phyloP scores from a whole-genome alignment of 2,113 vertebrate species.

The Amazona guildingii region DNA sequence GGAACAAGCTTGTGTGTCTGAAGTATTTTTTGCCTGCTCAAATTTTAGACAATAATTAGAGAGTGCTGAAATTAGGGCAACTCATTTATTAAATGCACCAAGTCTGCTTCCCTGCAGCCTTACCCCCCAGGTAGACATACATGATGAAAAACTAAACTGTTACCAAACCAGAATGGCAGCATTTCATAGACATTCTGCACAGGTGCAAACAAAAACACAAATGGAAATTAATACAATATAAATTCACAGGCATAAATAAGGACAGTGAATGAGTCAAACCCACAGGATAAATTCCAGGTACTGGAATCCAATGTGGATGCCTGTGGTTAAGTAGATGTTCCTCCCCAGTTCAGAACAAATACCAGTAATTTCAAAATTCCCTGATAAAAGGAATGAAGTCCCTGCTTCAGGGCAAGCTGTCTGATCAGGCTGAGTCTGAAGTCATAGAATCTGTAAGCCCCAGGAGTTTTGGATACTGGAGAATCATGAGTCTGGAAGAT shows the following conservation, averaged over 20 bases:
- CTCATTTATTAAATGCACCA: neutral
- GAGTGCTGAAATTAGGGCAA: neutral
- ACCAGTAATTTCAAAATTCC: slow-evolving; percentile 9
- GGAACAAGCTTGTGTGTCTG: neutral
- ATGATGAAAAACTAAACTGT: neutral
- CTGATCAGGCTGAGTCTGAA: neutral
- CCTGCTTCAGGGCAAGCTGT: neutral
- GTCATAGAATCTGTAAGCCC: neutral
- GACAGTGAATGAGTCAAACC: slow-evolving; percentile 26
- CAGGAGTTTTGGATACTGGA: neutral
- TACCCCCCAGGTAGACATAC: neutral
- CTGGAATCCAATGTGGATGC: slow-evolving; percentile 23
- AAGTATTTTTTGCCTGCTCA: neutral
- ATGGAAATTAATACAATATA: slow-evolving; percentile 33
- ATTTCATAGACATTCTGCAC: slow-evolving; percentile 16
- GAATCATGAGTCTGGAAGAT: neutral
- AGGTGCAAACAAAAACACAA: slow-evolving; percentile 39
- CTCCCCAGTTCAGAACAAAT: slow-evolving; percentile 3
- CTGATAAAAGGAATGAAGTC: neutral
- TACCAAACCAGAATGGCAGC: slow-evolving; percentile 42
- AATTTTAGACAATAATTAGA: slow-evolving; percentile 9
- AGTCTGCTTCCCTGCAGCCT: neutral
- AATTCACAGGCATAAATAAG: slow-evolving; percentile 25
- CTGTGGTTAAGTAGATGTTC: slow-evolving; percentile 6
- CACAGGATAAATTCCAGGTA: slow-evolving; percentile 4